Evolutionary conservation across 2,888 invertebrate genomes (phyloP).

Genomic region (Cephus sareptanus): DNA sequence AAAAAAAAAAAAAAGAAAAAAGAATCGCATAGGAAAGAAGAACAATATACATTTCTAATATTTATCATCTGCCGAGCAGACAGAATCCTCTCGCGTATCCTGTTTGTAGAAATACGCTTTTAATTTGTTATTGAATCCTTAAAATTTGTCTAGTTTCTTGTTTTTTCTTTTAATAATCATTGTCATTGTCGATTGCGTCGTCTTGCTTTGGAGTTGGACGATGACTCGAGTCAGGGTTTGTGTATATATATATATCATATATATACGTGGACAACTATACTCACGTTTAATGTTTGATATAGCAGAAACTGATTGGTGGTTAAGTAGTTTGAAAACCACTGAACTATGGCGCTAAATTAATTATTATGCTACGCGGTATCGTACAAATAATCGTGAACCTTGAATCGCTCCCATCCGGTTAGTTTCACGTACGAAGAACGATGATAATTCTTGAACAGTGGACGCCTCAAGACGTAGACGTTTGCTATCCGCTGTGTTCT

Average conservation of each 20-base stretch:
- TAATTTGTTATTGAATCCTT: neutral
- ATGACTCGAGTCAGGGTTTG: neutral
- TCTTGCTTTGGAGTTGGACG: neutral
- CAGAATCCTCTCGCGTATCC: neutral
- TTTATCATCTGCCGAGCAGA: neutral
- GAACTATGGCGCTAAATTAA: constrained; percentile 6
- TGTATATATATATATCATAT: neutral
- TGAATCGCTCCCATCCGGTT: neutral
- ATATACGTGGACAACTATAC: neutral
- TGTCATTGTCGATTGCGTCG: neutral
- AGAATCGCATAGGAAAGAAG: neutral
- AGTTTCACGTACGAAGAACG: neutral
- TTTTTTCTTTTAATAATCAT: neutral
- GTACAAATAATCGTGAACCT: constrained; percentile 13
- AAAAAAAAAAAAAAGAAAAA: neutral
- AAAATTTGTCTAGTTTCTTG: neutral
- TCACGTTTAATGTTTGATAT: neutral
- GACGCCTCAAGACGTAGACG: neutral
- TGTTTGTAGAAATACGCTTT: neutral
- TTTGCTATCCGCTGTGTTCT: neutral
- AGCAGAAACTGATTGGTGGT: neutral
- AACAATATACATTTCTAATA: neutral
- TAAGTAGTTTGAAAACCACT: neutral
- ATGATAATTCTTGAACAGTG: neutral
- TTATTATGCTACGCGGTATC: constrained; percentile 21